Conservation (phyloP, 2,113 vertebrate species). For the Galbula dea region DNA sequence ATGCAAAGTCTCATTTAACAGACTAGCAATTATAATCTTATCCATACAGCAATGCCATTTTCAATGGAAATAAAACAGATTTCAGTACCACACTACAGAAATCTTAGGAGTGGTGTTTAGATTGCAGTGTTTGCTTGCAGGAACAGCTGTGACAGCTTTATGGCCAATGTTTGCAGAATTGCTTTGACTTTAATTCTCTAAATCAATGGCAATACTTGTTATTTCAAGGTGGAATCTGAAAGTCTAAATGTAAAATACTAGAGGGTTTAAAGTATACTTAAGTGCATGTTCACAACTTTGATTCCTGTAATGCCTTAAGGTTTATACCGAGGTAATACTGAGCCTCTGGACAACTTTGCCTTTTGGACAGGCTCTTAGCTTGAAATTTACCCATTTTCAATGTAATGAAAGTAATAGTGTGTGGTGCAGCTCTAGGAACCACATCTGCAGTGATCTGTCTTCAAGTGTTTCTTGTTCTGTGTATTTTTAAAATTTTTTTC, state of each 20-base stretch:
- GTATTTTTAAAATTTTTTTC: not conserved
- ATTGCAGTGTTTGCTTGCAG: not conserved
- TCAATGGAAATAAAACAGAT: not conserved
- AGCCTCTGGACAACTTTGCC: not conserved
- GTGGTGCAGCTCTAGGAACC: not conserved
- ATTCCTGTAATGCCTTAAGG: not conserved
- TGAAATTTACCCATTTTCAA: not conserved
- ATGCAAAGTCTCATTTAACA: not conserved
- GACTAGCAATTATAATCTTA: not conserved
- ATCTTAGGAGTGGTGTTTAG: not conserved
- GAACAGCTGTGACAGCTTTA: not conserved
- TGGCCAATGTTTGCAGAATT: not conserved
- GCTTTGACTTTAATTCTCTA: not conserved
- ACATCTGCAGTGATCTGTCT: not conserved
- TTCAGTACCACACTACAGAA: not conserved
- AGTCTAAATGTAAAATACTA: not conserved
- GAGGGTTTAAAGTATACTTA: not conserved
- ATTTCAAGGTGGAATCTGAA: not conserved
- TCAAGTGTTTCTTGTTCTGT: not conserved
- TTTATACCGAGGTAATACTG: not conserved
- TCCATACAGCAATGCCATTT: not conserved
- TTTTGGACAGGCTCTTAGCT: not conserved
- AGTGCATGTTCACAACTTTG: not conserved
- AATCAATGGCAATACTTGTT: not conserved
- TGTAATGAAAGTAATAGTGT: not conserved